Evolutionary conservation across 2,888 invertebrate genomes (phyloP), one percentile per base, ranked within the genome.

Genomic region (Protophormia terraenovae): DNA sequence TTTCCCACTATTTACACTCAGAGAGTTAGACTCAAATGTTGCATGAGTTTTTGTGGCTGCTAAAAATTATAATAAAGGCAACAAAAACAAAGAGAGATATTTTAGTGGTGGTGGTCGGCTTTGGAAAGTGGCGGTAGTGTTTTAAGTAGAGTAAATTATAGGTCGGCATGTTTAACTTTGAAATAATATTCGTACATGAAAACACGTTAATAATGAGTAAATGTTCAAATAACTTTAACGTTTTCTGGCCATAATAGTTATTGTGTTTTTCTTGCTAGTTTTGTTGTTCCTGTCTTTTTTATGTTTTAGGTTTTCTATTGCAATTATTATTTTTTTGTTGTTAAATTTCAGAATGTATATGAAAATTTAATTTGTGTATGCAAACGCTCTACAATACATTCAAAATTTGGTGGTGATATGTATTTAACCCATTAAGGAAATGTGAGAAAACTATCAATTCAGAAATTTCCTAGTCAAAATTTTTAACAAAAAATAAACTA

Each of bases 161-260:
- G 92, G 90, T 92, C 93, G 93, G 93, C 90, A 89, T 86, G 88
- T 91, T 92, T 92, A 90, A 91, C 92, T 92, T 92, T 92, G 92
- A 92, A 90, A 92, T 89, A 77, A 88, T 90, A 91, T 90, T 90
- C 90, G 91, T 91, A 91, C 91, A 90, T 90, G 90, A 90, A 92
- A 89, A 91, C 91, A 92, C 90, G 91, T 91, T 91, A 91, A 90
- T 90, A 90, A 90, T 90, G 90, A 89, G 91, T 90, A 87, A 89
- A 89, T 89, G 88, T 89, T 89, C 84, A 81, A 78, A 77, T 84
- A 83, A 86, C 83, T 81, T 79, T 60, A 55, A 73, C 50, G 64
- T 87, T 84, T 86, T 86, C 77, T 84, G 87, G 81, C 45, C 73
- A 86, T 86, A 84, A 75, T 83, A 76, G n/a, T n/a, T n/a, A n/a